phyloP scores from a whole-genome alignment of 2,113 vertebrate genomes.

The Notechis scutatus region DNA sequence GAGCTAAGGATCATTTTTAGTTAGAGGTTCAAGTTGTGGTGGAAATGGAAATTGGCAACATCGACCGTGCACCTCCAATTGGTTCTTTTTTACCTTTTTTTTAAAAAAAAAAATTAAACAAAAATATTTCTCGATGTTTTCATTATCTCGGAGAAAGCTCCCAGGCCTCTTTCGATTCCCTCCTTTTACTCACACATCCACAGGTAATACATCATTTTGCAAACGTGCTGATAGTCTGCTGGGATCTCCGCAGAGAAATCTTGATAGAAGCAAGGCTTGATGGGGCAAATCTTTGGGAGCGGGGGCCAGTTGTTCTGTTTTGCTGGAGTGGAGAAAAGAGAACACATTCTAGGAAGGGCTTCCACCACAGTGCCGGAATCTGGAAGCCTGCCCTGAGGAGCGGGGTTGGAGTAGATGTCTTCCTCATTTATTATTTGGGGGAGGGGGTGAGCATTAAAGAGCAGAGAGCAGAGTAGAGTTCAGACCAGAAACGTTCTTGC shows the following conservation, averaged over 20 bases:
- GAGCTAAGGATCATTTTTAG: no score
- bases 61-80: not conserved
- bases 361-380: not conserved
- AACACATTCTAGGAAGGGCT: not conserved
- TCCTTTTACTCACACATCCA: conserved; percentile 89
- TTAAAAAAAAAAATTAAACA: not conserved
- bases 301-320: conserved; percentile 97
- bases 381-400: not conserved
- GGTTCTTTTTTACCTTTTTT: not conserved
- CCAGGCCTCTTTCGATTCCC: not conserved
- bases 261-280: conserved; percentile 97
- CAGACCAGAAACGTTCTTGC: no score
- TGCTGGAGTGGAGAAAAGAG: conserved; percentile 60
- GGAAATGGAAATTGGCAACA: not conserved
- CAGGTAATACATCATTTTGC: conserved; percentile 96
- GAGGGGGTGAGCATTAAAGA: not conserved
- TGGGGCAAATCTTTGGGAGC: conserved; percentile 79
- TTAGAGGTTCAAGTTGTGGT: no score
- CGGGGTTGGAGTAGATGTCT: not conserved
- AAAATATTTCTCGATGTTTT: no score
- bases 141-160: no score
- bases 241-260: conserved; percentile 95
- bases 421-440: not conserved
- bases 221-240: conserved; percentile 84
- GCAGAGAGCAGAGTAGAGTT: no score